Percentiles rank a stretch among this genome's conserved stretches.
Conservation (phyloP, 2,113 vertebrate species). For the Ia io region DNA sequence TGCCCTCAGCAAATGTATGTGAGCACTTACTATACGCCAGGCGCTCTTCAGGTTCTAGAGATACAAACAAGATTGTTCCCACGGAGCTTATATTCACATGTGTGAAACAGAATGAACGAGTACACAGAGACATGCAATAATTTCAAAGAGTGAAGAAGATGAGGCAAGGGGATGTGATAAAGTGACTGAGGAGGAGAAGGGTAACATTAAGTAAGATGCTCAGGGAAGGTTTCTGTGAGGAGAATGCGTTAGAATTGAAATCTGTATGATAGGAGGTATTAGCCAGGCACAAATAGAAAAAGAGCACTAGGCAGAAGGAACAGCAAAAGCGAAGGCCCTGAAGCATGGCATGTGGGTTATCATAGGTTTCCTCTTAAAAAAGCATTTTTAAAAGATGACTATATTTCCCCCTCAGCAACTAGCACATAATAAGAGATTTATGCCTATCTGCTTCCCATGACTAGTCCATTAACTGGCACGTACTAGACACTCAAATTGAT, state of each 20-base stretch:
- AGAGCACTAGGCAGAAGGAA: not conserved
- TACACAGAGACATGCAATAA: not conserved
- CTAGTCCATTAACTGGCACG: not conserved
- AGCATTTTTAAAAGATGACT: not conserved
- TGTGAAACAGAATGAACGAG: not conserved
- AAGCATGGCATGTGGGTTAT: not conserved
- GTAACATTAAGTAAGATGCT: not conserved
- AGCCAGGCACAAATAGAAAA: not conserved
- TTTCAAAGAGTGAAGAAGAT: not conserved
- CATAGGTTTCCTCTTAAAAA: not conserved
- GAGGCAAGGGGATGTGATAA: not conserved
- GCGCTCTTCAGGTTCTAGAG: not conserved
- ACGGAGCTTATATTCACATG: not conserved
- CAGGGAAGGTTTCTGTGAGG: not conserved
- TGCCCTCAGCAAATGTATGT: not conserved
- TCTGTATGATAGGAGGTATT: not conserved
- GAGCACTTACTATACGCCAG: not conserved
- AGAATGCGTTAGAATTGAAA: not conserved
- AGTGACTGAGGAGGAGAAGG: not conserved
- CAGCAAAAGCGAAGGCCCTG: not conserved
- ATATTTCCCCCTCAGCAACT: not conserved
- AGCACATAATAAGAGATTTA: not conserved
- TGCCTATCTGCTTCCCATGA: not conserved
- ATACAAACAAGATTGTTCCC: not conserved
- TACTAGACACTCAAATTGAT: not conserved